phyloP scores from a whole-genome alignment of 2,888 invertebrate genomes.

The Nephrotoma appendiculata region DNA sequence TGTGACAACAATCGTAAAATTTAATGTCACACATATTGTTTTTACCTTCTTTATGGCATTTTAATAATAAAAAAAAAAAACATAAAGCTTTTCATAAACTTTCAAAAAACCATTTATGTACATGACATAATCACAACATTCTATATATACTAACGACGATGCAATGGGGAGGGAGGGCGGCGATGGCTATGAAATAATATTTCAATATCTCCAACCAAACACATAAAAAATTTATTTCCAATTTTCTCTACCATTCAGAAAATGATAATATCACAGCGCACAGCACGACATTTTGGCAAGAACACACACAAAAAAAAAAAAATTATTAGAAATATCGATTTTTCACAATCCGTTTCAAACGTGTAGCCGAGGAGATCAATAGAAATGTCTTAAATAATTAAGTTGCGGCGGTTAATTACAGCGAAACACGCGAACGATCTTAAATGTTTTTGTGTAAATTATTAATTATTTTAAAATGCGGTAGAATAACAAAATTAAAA shows the following conservation, averaged over 20 bases:
- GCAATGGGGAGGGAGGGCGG: neutral
- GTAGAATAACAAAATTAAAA: neutral
- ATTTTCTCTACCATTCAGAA: neutral
- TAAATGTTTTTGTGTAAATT: neutral
- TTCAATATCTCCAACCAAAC: neutral
- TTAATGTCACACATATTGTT: neutral
- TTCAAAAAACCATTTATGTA: neutral
- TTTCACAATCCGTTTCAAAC: neutral
- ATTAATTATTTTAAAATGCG: too few relatives aligned
- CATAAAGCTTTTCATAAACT: neutral
- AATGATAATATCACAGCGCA: neutral
- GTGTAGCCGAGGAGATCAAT: neutral
- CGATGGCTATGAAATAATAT: neutral
- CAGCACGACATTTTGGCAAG: neutral
- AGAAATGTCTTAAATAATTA: neutral
- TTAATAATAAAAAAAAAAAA: neutral
- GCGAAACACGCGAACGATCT: neutral
- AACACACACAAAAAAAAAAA: neutral
- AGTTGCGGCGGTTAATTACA: neutral
- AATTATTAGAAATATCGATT: neutral
- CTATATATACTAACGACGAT: neutral
- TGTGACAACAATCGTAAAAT: neutral
- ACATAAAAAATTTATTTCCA: neutral
- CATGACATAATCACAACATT: neutral
- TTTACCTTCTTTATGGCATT: neutral